A percentile compares a stretch with the other conserved stretches of the same genome.
Conservation (phyloP, 2,888 invertebrate genomes). For the Isotomurus palustris region DNA sequence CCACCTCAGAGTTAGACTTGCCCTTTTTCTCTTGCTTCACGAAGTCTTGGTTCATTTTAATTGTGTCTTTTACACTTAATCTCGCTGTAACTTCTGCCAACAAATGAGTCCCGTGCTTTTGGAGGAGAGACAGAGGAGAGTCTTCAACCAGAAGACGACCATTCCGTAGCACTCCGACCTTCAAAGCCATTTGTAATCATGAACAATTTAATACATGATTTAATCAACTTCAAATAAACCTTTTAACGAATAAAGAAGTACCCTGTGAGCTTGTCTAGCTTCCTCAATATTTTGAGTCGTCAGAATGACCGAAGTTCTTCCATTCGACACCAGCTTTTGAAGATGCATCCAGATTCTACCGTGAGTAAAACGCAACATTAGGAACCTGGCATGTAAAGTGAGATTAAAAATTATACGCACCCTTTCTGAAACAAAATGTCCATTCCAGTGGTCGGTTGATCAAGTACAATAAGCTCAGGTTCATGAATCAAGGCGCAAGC, state of each 20-base stretch:
- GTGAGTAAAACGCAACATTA: not conserved
- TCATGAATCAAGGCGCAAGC: constrained; percentile 25
- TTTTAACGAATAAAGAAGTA: constrained; percentile 3
- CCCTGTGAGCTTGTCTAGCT: constrained; percentile 29
- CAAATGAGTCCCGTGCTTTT: constrained; percentile 23
- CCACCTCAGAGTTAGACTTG: constrained; percentile 16
- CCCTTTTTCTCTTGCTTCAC: constrained; percentile 14
- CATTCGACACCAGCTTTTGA: constrained; percentile 26
- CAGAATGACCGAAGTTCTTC: constrained; percentile 27
- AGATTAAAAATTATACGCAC: constrained; percentile 3
- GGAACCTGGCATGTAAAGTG: not conserved
- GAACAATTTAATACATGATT: not conserved
- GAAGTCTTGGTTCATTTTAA: constrained; percentile 18
- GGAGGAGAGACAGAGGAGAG: constrained; percentile 26
- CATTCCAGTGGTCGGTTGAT: constrained; percentile 16
- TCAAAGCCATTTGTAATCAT: not conserved
- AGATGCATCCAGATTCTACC: constrained; percentile 26
- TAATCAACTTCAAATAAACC: not conserved
- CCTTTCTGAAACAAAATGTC: constrained; percentile 27
- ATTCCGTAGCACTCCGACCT: constrained; percentile 24
- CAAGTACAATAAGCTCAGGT: constrained; percentile 24
- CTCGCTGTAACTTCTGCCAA: constrained; percentile 25
- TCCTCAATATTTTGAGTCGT: constrained; percentile 25
- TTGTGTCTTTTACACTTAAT: constrained; percentile 28
- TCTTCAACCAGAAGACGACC: constrained; percentile 28